Base-by-base conservation (phyloP, 2,888 invertebrate species). In the Calliopum simillimum region DNA sequence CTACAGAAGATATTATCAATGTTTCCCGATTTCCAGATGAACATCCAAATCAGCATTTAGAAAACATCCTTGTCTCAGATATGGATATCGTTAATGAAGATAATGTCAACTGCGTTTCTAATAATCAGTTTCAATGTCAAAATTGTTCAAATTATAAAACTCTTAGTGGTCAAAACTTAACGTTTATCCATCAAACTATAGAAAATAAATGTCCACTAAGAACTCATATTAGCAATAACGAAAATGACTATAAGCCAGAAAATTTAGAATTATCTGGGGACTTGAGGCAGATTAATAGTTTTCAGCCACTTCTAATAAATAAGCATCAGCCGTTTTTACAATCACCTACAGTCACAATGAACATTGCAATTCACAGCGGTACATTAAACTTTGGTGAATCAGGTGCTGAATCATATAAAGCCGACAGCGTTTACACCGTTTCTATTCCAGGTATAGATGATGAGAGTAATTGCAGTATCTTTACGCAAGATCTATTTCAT, bases 31-130 rank as follows among this genome's bases (percentile, higher is more conserved):
- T 23, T 68, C 59, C 23, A 64, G 72, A 61, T 41, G 46, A 44
- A 12, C 41, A 11, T 12, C 16, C 76, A 71, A 80, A 79, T 64
- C 77, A 78, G 68, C 73, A 79, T 62, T 76, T 71, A 68, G 79
- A 82, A 47, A 77, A 77, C 69, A 77, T 76, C 33, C 79, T 77
- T 62, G 81, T 84, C 72, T 77, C 78, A 14, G 82, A 83, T 71
- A 79, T 80, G 19, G 82, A 81, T 64, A 84, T 85, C 76, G 82
- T 85, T 16, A 82, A 85, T 67, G 85, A 85, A 78, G 81, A 85
- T 58, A 85, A 84, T 77, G 72, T 85, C 72, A 83, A 85, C 80
- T 80, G 82, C 73, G 85, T 85, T 70, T 74, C 74, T 49, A 71
- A 71, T 71, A 66, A 25, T 25, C 74, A 75, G 21, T 44, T 55